Evolutionary conservation across 2,113 vertebrate species (phyloP).

Genomic region (Rhinogobius similis): DNA sequence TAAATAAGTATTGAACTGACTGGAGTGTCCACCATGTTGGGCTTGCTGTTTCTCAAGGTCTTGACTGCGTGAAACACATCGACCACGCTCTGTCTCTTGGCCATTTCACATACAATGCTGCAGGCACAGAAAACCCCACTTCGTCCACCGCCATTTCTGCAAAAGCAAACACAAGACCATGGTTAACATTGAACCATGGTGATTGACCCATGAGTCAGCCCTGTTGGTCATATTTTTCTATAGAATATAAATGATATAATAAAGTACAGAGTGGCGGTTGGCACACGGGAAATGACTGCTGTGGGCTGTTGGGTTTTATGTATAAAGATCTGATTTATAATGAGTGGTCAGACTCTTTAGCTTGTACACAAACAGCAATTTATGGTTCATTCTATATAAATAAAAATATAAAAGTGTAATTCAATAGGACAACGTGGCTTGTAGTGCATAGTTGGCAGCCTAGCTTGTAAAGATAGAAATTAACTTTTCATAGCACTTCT

Average conservation of each 20-base stretch:
- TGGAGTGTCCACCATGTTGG: conserved; percentile 98
- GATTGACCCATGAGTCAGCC: not conserved
- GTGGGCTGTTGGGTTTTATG: too few relatives aligned
- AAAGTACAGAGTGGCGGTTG: too few relatives aligned
- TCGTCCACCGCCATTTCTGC: conserved; percentile 92
- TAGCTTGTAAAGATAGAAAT: too few relatives aligned
- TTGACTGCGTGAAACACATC: conserved; percentile 98
- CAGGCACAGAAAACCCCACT: conserved; percentile 97
- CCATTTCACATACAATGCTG: conserved; percentile 98
- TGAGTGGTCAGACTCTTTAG: too few relatives aligned
- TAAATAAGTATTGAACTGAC: conserved; percentile 81
- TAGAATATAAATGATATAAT: not conserved
- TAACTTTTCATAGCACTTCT: too few relatives aligned
- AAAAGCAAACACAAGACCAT: not conserved
- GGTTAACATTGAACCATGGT: not conserved
- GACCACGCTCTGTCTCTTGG: conserved; percentile 96
- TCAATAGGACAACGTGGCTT: too few relatives aligned
- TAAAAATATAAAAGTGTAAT: too few relatives aligned
- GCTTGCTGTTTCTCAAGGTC: conserved; percentile 96
- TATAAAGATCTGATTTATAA: too few relatives aligned
- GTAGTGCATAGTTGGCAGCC: too few relatives aligned
- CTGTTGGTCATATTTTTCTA: not conserved
- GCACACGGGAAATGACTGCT: too few relatives aligned
- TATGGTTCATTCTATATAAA: too few relatives aligned
- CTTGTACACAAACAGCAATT: not conserved